A percentile compares a stretch with the other conserved stretches of the same genome.
phyloP scores from a whole-genome alignment of 2,888 invertebrate genomes.

The Nebria salina region DNA sequence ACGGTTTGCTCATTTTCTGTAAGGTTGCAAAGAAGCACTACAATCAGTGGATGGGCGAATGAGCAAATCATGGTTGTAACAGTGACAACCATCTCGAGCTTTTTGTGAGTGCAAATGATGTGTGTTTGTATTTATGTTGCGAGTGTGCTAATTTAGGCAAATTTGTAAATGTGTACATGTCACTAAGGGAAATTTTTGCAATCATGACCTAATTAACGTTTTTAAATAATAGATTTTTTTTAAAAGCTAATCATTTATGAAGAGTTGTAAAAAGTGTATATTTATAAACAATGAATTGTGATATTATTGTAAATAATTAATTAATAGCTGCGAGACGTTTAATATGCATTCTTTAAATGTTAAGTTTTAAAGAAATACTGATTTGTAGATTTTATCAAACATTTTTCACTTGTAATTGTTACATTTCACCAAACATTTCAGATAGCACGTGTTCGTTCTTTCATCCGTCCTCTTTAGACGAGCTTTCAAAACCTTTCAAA shows the following conservation, averaged over 20 bases:
- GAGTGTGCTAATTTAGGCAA: constrained; percentile 30
- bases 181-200: constrained; percentile 41
- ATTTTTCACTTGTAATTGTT: constrained; percentile 41
- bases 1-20: no score
- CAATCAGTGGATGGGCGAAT: not conserved
- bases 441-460: not conserved
- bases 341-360: constrained; percentile 29
- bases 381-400: constrained; percentile 30
- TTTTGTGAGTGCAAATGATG: constrained; percentile 46
- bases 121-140: constrained; percentile 42
- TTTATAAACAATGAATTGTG: constrained; percentile 54
- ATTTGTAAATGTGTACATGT: constrained; percentile 39
- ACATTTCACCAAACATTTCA: constrained; percentile 6
- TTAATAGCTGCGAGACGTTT: constrained; percentile 49
- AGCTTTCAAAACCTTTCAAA: no score
- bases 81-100: constrained; percentile 41
- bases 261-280: constrained; percentile 47
- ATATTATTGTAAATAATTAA: constrained; percentile 60
- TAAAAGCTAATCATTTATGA: constrained; percentile 44
- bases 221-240: constrained; percentile 47
- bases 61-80: constrained; percentile 23
- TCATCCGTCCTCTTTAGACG: not conserved
- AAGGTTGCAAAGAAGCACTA: not conserved
- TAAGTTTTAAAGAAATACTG: constrained; percentile 8
- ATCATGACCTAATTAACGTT: constrained; percentile 45